A percentile compares a stretch with the other conserved stretches of the same genome.
phyloP scores from a whole-genome alignment of 2,113 vertebrate species.

The Thamnophis sirtalis region DNA sequence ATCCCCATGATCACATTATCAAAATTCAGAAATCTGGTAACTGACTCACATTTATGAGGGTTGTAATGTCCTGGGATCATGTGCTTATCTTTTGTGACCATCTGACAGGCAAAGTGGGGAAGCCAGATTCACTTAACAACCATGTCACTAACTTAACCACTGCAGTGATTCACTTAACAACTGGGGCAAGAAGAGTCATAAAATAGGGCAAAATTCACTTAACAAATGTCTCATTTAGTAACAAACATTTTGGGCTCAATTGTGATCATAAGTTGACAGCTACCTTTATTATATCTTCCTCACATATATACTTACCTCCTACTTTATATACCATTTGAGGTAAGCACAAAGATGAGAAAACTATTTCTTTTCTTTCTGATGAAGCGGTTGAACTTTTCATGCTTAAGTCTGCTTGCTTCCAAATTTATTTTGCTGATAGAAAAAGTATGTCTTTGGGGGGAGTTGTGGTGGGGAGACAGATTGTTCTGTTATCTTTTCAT shows the following conservation, averaged over 20 bases:
- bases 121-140: not conserved
- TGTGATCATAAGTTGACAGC: not conserved
- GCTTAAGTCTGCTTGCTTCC: not conserved
- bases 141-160: not conserved
- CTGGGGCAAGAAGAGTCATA: not conserved
- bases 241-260: not conserved
- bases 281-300: not conserved
- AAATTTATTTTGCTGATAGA: slow-evolving; percentile 8
- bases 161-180: not conserved
- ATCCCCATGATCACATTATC: no score
- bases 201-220: not conserved
- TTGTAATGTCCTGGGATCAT: not conserved
- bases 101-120: not conserved
- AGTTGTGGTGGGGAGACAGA: not conserved
- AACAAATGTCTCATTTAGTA: not conserved
- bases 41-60: not conserved
- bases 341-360: not conserved
- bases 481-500: slow-evolving; percentile 15
- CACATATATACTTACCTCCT: not conserved
- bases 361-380: not conserved
- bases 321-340: not conserved
- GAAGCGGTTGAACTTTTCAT: not conserved
- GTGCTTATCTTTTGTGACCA: not conserved
- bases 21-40: no score
- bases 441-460: slow-evolving; percentile 7